These are phyloP conservation scores for Himantopus leucocephalus DNA, from an alignment of 2,113 vertebrate genomes.

Conservation along the genomic window DNA sequence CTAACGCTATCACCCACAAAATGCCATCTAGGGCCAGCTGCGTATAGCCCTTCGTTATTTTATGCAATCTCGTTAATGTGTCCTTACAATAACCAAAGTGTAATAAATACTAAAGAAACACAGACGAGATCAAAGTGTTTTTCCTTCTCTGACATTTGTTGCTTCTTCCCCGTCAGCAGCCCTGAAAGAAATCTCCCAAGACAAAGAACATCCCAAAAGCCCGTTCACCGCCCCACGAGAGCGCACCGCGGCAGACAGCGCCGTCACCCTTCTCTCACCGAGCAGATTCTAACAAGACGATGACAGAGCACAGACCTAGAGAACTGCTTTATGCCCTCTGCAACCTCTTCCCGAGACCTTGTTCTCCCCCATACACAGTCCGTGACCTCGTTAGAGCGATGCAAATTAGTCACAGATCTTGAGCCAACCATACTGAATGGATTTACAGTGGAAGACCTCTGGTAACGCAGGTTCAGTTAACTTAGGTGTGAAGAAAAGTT, in stretches of 20 bases:
- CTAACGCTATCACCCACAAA: not conserved
- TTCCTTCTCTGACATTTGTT: not conserved
- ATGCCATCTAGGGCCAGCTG: not conserved
- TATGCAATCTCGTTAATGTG: not conserved
- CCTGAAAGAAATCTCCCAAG: not conserved
- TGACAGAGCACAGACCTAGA: not conserved
- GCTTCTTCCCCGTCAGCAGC: not conserved
- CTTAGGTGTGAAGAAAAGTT: not conserved
- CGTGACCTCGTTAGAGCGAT: accelerated
- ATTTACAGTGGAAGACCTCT: not conserved
- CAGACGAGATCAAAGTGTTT: not conserved
- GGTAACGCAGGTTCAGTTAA: not conserved
- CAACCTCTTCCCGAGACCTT: not conserved
- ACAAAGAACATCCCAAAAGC: not conserved
- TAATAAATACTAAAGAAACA: not conserved
- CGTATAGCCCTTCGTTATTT: not conserved
- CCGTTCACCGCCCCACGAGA: not conserved
- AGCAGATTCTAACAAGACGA: not conserved
- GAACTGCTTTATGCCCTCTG: not conserved
- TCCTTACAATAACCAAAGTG: not conserved
- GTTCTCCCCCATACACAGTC: not conserved
- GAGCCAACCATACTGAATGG: not conserved
- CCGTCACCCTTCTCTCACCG: not conserved
- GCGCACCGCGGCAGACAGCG: not conserved
- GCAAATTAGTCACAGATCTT: not conserved